A percentile compares a stretch with the other conserved stretches of the same genome.
Conservation (phyloP, 2,888 invertebrate species). For the Molorchus minor region DNA sequence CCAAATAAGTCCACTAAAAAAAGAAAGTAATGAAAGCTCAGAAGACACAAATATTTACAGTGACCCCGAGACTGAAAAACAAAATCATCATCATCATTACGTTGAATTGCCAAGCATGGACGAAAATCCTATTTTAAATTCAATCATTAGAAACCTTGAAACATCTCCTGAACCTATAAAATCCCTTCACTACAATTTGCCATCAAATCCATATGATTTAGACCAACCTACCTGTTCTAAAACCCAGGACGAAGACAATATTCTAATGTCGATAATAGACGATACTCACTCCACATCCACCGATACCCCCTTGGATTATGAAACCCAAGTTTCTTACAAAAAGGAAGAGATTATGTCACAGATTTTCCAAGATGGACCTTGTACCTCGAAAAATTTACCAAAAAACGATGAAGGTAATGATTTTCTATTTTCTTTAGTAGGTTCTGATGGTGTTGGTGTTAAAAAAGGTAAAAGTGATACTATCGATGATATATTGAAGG, state of each 20-base stretch:
- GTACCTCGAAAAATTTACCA: neutral
- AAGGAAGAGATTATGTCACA: constrained; percentile 30
- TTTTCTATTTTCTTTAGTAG: constrained; percentile 6
- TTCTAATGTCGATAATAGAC: constrained; percentile 30
- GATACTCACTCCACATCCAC: neutral
- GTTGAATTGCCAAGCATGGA: constrained; percentile 38
- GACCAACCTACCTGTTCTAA: constrained; percentile 7
- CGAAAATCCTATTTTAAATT: constrained; percentile 36
- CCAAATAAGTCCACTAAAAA: neutral
- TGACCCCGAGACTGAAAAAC: constrained; percentile 3
- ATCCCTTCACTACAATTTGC: neutral
- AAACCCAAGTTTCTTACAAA: constrained; percentile 17
- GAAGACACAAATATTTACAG: constrained; percentile 19
- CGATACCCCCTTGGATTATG: constrained; percentile 4
- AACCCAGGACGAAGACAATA: constrained; percentile 6
- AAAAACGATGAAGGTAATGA: neutral
- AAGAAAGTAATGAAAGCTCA: constrained; percentile 9
- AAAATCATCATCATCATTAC: constrained; percentile 12
- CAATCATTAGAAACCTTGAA: constrained; percentile 37
- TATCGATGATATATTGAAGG: constrained; percentile 11
- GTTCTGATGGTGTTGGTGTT: neutral
- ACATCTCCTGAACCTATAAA: constrained; percentile 27
- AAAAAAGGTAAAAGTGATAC: neutral
- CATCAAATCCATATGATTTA: constrained; percentile 3
- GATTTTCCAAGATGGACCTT: constrained; percentile 18